phyloP scores from a whole-genome alignment of 2,113 vertebrate species.

The Gobiocypris rarus region DNA sequence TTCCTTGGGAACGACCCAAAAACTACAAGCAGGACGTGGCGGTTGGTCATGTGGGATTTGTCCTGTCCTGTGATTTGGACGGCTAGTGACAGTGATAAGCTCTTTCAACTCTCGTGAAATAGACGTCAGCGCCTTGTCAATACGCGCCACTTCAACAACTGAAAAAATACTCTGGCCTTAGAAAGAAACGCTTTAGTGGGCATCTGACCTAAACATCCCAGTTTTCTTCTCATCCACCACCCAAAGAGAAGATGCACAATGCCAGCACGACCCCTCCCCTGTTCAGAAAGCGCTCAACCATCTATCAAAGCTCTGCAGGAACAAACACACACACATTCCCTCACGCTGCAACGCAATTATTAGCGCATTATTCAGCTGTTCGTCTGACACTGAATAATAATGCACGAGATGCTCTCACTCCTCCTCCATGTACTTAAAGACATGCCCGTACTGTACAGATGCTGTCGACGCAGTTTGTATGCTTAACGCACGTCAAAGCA shows the following conservation, averaged over 20 bases:
- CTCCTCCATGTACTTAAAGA: neutral
- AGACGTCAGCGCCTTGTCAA: too few relatives aligned
- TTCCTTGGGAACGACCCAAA: neutral
- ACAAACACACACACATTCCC: neutral
- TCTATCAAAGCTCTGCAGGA: neutral
- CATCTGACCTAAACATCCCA: neutral
- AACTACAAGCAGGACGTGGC: neutral
- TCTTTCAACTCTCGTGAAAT: too few relatives aligned
- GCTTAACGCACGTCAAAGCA: neutral
- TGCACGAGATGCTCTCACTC: neutral
- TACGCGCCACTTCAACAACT: too few relatives aligned
- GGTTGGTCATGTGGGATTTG: too few relatives aligned
- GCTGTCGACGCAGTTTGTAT: neutral
- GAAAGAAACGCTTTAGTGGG: too few relatives aligned
- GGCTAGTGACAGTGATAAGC: too few relatives aligned
- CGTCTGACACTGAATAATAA: neutral
- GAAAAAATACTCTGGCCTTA: too few relatives aligned
- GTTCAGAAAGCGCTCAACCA: neutral
- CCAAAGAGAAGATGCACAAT: neutral
- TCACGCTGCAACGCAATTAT: neutral
- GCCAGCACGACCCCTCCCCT: neutral
- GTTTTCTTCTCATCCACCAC: neutral
- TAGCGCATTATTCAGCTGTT: neutral
- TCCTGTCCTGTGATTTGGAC: too few relatives aligned
- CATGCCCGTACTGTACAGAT: neutral